A percentile compares a stretch with the other conserved stretches of the same genome.
Conservation (phyloP, 1,140 invertebrate genomes). For the Hydropsyche tenuis region DNA sequence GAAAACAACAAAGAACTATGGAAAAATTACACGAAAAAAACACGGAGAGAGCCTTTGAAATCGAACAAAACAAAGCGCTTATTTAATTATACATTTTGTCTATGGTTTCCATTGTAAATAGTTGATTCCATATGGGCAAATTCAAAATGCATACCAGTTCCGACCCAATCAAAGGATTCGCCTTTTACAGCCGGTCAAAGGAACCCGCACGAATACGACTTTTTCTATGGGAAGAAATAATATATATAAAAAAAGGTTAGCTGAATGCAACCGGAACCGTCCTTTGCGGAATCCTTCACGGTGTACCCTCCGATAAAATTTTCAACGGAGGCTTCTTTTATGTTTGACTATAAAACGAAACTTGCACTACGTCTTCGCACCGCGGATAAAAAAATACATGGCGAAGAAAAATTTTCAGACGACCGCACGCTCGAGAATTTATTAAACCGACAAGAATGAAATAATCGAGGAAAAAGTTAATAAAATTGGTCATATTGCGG, state of each 20-base stretch:
- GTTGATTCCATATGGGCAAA: neutral
- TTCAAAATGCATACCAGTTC: neutral
- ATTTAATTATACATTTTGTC: too few species aligned
- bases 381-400: neutral
- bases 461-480: neutral
- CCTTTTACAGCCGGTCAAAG: conserved; percentile 4
- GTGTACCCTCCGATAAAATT: conserved; percentile 15
- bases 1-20: neutral
- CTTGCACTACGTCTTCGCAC: neutral
- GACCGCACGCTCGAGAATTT: neutral
- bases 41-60: neutral
- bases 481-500: too few species aligned
- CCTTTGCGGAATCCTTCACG: conserved; percentile 1
- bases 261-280: neutral
- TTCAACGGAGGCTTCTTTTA: conserved; percentile 19
- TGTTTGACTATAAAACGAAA: neutral
- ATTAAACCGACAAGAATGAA: neutral
- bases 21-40: neutral
- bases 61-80: too few species aligned
- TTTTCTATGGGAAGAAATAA: neutral
- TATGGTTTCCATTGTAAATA: conserved; percentile 1
- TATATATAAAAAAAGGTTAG: neutral
- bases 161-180: conserved; percentile 7
- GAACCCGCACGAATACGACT: too few species aligned
- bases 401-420: neutral